phyloP scores from a whole-genome alignment of 2,888 invertebrate genomes.

The Melipona bicolor region DNA sequence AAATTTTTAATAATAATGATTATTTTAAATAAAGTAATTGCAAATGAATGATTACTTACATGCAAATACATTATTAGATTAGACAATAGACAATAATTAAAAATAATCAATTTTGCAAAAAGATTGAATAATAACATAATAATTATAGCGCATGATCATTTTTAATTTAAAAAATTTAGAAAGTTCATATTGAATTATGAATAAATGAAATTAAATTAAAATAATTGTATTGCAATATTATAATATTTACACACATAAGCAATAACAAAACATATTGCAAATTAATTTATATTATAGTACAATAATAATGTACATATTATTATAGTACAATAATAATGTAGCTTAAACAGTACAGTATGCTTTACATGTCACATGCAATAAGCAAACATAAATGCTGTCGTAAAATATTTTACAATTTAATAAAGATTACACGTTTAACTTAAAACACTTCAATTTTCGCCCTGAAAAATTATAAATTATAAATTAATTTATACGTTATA shows the following conservation, averaged over 20 bases:
- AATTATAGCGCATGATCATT: neutral
- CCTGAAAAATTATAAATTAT: slow-evolving; percentile 37
- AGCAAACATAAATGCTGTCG: neutral
- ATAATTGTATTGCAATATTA: neutral
- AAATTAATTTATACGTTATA: neutral
- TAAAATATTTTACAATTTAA: slow-evolving; percentile 12
- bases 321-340: neutral
- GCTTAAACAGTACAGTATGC: neutral
- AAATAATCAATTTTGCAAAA: neutral
- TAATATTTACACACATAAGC: neutral
- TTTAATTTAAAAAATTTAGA: neutral
- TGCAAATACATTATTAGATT: neutral
- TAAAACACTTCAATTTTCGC: slow-evolving; percentile 2
- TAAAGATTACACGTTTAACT: neutral
- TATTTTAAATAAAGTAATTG: neutral
- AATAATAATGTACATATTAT: neutral
- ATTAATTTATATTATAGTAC: neutral
- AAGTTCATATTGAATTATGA: neutral
- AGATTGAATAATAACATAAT: neutral
- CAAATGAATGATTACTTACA: neutral
- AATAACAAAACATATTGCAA: neutral
- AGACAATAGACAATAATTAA: neutral
- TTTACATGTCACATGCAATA: slow-evolving; percentile 23
- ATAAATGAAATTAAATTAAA: neutral
- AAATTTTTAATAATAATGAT: neutral